Evolutionary conservation across 2,888 invertebrate genomes (phyloP), one percentile per base, ranked within the genome.

Genomic region (Troilus luridus): DNA sequence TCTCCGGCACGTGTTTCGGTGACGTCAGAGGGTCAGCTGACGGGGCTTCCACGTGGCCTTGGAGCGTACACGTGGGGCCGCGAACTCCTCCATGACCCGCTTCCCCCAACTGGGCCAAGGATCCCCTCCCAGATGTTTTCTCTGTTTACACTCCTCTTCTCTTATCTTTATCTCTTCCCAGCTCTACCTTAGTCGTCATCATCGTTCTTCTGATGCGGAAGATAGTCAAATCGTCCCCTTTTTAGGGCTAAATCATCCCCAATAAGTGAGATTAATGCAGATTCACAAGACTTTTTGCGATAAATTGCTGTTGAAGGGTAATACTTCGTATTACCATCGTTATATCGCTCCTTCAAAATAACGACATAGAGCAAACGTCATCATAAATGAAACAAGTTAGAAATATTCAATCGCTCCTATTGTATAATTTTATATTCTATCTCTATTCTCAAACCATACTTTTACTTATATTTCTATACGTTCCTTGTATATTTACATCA

Each of bases 91-190:
- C 85, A 56, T 85, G 85, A 85, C 85, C 85, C 85, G 21, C 85
- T 85, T 85, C 85, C 85, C 12, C 81, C 81, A 85, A 85, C 56
- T 85, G 85, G 85, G 85, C 85, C 85, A 85, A 85, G 85, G 85
- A 85, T 85, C 85, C 58, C 85, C 81, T 41, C 56, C 21, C 54
- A 85, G 56, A 85, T 58, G 85, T 56, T 85, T n/a, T 56, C 8
- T 54, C 56, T 85, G 85, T 85, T 85, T 85, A 85, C 85, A 85
- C 21, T 85, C 54, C 21, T 81, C 85, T 6, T 9, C 85, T 85
- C 85, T 11, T 56, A 85, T 81, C 81, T 21, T 10, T 72, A 72
- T 24, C 72, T 67, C 64, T 6, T n/a, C n/a, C 64, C 7, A 11
- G 8, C 24, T 77, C 72, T 41, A 41, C 72, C 72, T 77, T 19